A percentile compares a stretch with the other conserved stretches of the same genome.
Evolutionary conservation across 2,797 vertebrate species (phyloP).

Genomic region (Adrianichthys oophorus): DNA sequence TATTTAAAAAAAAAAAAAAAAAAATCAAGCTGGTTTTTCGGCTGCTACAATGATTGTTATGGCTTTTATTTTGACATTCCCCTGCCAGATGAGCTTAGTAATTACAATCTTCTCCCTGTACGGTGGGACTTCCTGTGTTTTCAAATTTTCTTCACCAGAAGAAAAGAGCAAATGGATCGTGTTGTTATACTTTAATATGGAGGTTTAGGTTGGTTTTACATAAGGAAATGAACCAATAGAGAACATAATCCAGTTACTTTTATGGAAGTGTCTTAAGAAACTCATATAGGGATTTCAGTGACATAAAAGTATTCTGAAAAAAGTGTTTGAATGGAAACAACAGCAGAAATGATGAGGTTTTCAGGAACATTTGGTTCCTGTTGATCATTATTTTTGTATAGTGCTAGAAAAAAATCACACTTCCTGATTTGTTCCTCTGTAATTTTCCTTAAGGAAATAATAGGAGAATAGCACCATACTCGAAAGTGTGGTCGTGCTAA

Average conservation of each 20-base stretch:
- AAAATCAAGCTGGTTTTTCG: constrained; percentile 70
- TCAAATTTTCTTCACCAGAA: constrained; percentile 73
- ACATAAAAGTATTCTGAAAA: constrained; percentile 13
- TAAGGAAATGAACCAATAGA: constrained; percentile 83
- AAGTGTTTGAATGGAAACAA: constrained; percentile 40
- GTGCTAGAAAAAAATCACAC: constrained; percentile 29
- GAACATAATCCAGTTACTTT: constrained; percentile 73
- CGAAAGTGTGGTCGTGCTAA: too few species aligned
- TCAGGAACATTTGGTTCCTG: constrained; percentile 23
- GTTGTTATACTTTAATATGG: constrained; percentile 88
- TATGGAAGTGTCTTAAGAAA: too few species aligned
- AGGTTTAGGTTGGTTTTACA: constrained; percentile 87
- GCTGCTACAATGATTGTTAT: constrained; percentile 44
- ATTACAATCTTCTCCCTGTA: constrained; percentile 76
- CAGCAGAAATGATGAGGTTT: constrained; percentile 29
- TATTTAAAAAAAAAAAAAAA: constrained; percentile 54
- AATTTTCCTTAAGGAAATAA: constrained; percentile 47
- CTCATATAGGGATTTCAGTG: constrained; percentile 1
- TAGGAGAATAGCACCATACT: constrained; percentile 44
- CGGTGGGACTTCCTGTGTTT: constrained; percentile 68
- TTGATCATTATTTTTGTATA: constrained; percentile 26
- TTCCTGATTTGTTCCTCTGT: constrained; percentile 36
- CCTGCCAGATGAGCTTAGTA: too few species aligned
- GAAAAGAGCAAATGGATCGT: constrained; percentile 78
- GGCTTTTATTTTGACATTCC: too few species aligned